phyloP scores from a whole-genome alignment of 2,113 vertebrate genomes.

The Hypanus sabinus region DNA sequence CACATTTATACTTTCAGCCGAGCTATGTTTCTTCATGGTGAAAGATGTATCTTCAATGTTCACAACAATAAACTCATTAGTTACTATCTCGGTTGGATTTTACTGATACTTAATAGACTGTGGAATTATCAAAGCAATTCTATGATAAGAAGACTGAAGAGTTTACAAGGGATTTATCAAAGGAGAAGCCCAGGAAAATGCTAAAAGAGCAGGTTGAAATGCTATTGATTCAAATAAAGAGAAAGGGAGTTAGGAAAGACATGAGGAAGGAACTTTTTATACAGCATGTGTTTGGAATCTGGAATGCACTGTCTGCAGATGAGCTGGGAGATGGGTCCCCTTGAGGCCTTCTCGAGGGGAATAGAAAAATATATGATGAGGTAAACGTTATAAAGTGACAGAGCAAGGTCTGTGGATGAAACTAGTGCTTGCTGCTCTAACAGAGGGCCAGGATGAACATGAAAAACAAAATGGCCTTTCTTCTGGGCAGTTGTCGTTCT shows the following conservation, averaged over 20 bases:
- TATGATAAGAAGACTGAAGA: background rate
- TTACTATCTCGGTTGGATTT: background rate
- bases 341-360: too few species aligned
- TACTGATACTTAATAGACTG: background rate
- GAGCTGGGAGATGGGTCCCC: too few species aligned
- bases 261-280: too few species aligned
- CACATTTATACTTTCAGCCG: background rate
- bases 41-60: background rate
- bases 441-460: too few species aligned
- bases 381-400: too few species aligned
- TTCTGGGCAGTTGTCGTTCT: too few species aligned
- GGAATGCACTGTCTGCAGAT: too few species aligned
- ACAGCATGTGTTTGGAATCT: too few species aligned
- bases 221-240: background rate
- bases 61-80: background rate
- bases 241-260: background rate
- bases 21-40: background rate
- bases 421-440: too few species aligned
- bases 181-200: background rate
- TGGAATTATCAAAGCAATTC: background rate
- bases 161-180: background rate
- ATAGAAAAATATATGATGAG: too few species aligned
- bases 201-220: background rate
- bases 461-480: too few species aligned
- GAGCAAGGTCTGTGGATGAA: too few species aligned